Percentiles rank a stretch among this genome's conserved stretches.
These are phyloP conservation scores for Polyodon spathula DNA, from an alignment of 2,113 vertebrate species.

Conservation along the genomic window DNA sequence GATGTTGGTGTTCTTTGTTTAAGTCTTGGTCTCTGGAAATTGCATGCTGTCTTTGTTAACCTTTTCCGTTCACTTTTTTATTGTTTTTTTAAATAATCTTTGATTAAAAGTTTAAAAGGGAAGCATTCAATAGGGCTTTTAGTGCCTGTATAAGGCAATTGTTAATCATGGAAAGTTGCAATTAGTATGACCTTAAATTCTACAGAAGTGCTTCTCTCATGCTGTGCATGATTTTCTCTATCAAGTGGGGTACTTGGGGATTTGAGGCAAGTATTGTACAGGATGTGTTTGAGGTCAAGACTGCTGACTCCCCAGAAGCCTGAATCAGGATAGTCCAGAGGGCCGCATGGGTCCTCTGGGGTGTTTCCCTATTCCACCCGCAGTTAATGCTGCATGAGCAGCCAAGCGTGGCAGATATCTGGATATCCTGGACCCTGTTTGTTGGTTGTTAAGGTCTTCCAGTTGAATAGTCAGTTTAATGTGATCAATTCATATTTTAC, in stretches of 20 bases:
- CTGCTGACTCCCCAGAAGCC: constrained; percentile 23
- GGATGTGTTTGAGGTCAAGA: background rate
- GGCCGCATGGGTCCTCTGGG: constrained; percentile 40
- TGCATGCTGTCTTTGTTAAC: constrained; percentile 39
- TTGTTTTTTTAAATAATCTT: constrained; percentile 64
- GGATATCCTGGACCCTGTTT: background rate
- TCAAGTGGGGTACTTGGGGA: constrained; percentile 36
- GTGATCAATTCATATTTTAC: background rate
- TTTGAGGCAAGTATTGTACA: constrained; percentile 28
- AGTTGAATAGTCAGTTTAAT: constrained; percentile 1
- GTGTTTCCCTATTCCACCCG: constrained; percentile 20
- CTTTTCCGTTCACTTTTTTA: too few species aligned
- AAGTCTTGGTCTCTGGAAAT: constrained; percentile 28
- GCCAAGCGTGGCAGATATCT: constrained; percentile 5
- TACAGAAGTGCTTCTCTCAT: constrained; percentile 37
- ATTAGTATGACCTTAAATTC: constrained; percentile 64
- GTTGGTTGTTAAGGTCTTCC: background rate
- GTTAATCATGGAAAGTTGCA: constrained; percentile 41
- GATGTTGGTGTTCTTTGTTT: too few species aligned
- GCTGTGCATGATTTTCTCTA: constrained; percentile 34
- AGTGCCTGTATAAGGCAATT: too few species aligned
- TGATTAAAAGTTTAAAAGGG: constrained; percentile 60
- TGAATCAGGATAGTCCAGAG: constrained; percentile 35
- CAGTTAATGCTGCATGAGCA: constrained; percentile 35
- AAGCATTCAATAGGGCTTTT: constrained; percentile 34